These are phyloP conservation scores for Lasius fuliginosus DNA, from an alignment of 2,888 invertebrate species.

Conservation along the genomic window DNA sequence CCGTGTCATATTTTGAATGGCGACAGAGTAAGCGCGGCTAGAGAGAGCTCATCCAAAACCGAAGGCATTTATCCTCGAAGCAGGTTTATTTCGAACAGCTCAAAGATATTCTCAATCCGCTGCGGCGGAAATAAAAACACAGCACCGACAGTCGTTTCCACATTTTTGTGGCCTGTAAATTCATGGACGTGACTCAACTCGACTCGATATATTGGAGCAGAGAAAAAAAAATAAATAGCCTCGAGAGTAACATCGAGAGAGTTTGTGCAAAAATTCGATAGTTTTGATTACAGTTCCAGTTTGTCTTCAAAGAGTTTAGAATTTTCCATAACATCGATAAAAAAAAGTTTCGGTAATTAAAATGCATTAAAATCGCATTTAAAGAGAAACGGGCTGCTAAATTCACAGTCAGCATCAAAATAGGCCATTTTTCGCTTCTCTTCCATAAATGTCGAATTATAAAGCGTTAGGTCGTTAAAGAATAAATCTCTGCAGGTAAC, in stretches of 20 bases:
- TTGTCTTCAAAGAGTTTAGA: not conserved
- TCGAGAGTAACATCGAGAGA: not conserved
- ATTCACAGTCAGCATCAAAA: not conserved
- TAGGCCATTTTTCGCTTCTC: not conserved
- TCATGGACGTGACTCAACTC: constrained; percentile 14
- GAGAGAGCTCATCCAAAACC: not conserved
- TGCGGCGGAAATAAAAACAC: constrained; percentile 22
- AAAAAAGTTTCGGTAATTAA: constrained; percentile 18
- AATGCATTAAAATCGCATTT: constrained; percentile 25
- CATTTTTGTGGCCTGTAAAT: constrained; percentile 32
- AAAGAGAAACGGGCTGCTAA: not conserved
- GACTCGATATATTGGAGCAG: constrained; percentile 25
- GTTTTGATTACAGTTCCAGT: not conserved
- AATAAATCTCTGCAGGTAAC: constrained; percentile 26
- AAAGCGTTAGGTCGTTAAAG: not conserved
- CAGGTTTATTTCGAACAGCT: constrained; percentile 27
- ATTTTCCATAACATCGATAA: constrained; percentile 10
- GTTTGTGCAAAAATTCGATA: not conserved
- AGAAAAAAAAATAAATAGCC: constrained; percentile 7
- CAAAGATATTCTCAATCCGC: constrained; percentile 22
- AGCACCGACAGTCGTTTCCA: constrained; percentile 6
- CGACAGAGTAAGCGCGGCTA: constrained; percentile 13
- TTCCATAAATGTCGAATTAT: constrained; percentile 29
- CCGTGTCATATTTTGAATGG: constrained; percentile 48
- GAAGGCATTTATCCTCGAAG: constrained; percentile 23